Percentiles rank a stretch among this genome's conserved stretches.
Conservation (phyloP, 2,797 vertebrate genomes). For the Danionella dracula region DNA sequence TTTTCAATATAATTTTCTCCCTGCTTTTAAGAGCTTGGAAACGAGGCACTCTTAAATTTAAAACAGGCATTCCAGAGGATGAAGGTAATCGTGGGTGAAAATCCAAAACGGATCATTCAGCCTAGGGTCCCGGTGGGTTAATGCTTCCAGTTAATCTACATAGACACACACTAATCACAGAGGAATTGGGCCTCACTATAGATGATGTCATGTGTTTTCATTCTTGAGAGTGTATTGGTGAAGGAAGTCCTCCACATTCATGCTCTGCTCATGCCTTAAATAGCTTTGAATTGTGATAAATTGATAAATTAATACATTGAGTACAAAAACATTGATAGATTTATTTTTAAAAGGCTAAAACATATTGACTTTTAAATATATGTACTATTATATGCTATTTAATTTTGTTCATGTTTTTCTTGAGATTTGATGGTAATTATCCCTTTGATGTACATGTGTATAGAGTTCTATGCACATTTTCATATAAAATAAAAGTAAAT, state of each 20-base stretch:
- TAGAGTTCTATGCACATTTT: neutral
- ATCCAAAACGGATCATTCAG: constrained; percentile 35
- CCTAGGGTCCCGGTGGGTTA: constrained; percentile 40
- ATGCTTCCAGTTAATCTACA: constrained; percentile 46
- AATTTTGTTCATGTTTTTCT: too few species aligned
- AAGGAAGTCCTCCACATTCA: constrained; percentile 25
- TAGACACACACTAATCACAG: constrained; percentile 1
- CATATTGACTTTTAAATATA: too few species aligned
- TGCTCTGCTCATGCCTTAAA: constrained; percentile 5
- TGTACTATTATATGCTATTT: too few species aligned
- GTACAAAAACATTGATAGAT: neutral
- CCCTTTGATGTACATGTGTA: neutral
- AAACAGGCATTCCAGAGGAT: constrained; percentile 43
- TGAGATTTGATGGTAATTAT: too few species aligned
- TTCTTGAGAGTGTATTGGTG: constrained; percentile 34
- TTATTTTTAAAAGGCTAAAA: neutral
- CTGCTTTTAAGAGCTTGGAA: constrained; percentile 21
- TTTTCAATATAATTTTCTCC: neutral
- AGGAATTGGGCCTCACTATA: constrained; percentile 28
- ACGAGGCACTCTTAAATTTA: constrained; percentile 34
- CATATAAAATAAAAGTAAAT: too few species aligned
- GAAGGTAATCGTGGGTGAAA: constrained; percentile 35
- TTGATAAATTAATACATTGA: neutral
- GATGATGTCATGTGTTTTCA: constrained; percentile 50
- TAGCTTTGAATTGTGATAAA: neutral